phyloP scores from a whole-genome alignment of 2,888 invertebrate species.

The Petrolisthes manimaculis region DNA sequence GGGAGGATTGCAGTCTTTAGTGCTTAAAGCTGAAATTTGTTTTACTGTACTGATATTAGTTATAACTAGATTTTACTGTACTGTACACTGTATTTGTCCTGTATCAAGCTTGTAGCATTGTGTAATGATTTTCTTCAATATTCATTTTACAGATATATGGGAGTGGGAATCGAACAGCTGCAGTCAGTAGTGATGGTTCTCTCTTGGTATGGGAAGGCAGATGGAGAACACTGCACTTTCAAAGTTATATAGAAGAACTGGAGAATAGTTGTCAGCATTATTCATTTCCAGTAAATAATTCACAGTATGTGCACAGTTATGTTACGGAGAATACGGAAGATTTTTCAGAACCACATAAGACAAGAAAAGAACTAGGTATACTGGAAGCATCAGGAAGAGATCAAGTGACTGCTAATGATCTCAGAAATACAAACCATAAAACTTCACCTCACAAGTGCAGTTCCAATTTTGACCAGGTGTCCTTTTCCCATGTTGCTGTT shows the following conservation, averaged over 20 bases:
- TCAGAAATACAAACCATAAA: too few relatives aligned
- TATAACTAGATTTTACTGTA: not conserved
- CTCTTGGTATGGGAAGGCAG: conserved; percentile 32
- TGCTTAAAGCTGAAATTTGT: too few relatives aligned
- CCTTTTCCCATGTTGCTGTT: conserved; percentile 28
- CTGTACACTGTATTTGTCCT: not conserved
- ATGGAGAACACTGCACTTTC: conserved; percentile 44
- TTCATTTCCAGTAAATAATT: too few relatives aligned
- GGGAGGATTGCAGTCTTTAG: too few relatives aligned
- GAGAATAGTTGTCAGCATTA: not conserved
- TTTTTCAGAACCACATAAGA: not conserved
- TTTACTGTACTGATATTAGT: too few relatives aligned
- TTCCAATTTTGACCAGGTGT: not conserved
- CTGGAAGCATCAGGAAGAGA: too few relatives aligned
- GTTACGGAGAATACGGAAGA: not conserved
- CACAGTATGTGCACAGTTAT: too few relatives aligned
- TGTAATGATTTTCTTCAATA: not conserved
- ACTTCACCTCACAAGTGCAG: too few relatives aligned
- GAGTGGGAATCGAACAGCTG: conserved; percentile 42
- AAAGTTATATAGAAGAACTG: not conserved
- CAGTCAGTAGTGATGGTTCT: conserved; percentile 32
- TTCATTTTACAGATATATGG: conserved; percentile 29
- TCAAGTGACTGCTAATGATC: too few relatives aligned
- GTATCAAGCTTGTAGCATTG: not conserved
- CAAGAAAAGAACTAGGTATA: too few relatives aligned